Evolutionary conservation across 2,888 invertebrate species (phyloP), one percentile per base, ranked within the genome.

Genomic region (Drosophila affinis): DNA sequence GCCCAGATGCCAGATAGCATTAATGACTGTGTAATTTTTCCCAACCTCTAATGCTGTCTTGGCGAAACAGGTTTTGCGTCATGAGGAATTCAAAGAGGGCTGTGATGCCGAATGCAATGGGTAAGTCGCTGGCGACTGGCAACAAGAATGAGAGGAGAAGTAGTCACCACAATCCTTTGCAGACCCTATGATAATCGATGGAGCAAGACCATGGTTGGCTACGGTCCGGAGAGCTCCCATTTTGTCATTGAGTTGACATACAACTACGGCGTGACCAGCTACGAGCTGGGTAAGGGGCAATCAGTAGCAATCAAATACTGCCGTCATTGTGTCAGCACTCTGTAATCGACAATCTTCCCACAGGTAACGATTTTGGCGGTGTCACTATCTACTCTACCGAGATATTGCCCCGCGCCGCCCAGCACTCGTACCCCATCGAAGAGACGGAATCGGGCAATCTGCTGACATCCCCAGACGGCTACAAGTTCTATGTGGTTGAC

Each of bases 121-220:
- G 98, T 98, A 93, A 92, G 90, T 61, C 24, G 21, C 17, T 27
- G 14, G n/a, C n/a, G 34, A 46, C 29, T 58, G 12, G 24, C 14
- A 64, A 24, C 27, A n/a, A 10, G 18, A 47, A 12, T 10, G 3
- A 29, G 34, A 5, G 46, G 14, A 46, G 27, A 34, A 45, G 17
- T 55, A 10, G 27, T 58, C 47, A 17, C 34, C 48, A 53, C 53
- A 49, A 53, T 32, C 56, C 49, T 44, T 27, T 54, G 39, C 90
- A 98, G 98, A n/a, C 98, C 98, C 0, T 99, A 99, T 89, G 97
- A 97, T 86, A 98, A 98, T 87, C 95, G 97, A 81, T 99, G 99
- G 99, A 98, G 98, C 91, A 99, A 99, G 93, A 99, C 99, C 0
- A 99, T 99, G 99, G 94, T 99, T 52, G 99, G 99, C 1, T 99